These are phyloP conservation scores for Callyntrura sp. DNA, from an alignment of 2,888 invertebrate species.

Conservation along the genomic window DNA sequence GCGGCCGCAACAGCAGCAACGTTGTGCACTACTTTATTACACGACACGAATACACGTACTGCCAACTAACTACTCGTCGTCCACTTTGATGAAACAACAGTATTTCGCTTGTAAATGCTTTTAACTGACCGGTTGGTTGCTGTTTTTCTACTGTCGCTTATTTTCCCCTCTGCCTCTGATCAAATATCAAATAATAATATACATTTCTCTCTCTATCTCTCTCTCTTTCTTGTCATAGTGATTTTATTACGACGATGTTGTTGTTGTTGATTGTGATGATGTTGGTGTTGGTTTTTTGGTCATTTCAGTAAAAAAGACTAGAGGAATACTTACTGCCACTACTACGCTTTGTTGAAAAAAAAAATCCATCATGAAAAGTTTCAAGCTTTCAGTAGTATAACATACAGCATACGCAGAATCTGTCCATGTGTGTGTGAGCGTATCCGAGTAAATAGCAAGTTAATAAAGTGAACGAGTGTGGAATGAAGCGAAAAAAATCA, in stretches of 20 bases:
- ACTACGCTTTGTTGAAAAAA: neutral
- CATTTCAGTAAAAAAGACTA: neutral
- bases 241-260: neutral
- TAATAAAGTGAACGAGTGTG: neutral
- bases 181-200: slow-evolving; percentile 52
- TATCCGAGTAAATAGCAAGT: too few relatives aligned
- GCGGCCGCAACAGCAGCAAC: too few relatives aligned
- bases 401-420: neutral
- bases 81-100: too few relatives aligned
- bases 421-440: too few relatives aligned
- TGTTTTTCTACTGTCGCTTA: slow-evolving; percentile 62
- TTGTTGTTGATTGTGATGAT: slow-evolving; percentile 11
- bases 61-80: neutral
- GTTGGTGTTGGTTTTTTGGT: slow-evolving; percentile 16
- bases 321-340: neutral
- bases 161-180: slow-evolving; percentile 56
- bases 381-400: neutral
- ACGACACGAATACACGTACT: too few relatives aligned
- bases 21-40: too few relatives aligned
- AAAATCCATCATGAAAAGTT: neutral
- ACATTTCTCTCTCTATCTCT: slow-evolving; percentile 17
- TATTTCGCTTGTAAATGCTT: neutral
- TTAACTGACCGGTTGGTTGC: slow-evolving; percentile 73
- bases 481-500: slow-evolving; percentile 48
- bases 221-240: slow-evolving; percentile 49